Conservation (phyloP, 2,888 invertebrate genomes). For the Lasioglossum leucozonium region DNA sequence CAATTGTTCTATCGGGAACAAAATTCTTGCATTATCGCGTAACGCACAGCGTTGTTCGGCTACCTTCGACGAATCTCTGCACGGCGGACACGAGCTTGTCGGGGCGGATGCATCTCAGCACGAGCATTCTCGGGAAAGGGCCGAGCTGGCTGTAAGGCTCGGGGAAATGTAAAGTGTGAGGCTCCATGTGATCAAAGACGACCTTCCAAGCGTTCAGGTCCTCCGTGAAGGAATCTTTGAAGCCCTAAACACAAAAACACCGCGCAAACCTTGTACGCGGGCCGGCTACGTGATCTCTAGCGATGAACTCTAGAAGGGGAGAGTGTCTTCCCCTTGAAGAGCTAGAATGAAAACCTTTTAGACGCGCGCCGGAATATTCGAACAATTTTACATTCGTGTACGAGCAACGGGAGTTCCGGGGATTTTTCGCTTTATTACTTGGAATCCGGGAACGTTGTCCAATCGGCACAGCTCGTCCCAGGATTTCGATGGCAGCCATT, state of each 20-base stretch:
- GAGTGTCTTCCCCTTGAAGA: not conserved
- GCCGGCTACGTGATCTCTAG: not conserved
- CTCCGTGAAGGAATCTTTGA: slow-evolving; percentile 88
- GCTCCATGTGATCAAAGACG: slow-evolving; percentile 91
- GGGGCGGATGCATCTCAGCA: slow-evolving; percentile 92
- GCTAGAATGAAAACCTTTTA: not conserved
- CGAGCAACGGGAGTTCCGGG: not conserved
- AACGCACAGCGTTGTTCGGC: not conserved
- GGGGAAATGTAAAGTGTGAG: slow-evolving; percentile 91
- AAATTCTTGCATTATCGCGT: not conserved
- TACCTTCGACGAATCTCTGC: slow-evolving; percentile 89
- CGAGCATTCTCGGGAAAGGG: slow-evolving; percentile 91
- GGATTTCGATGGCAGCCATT: slow-evolving; percentile 90
- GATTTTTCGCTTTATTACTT: slow-evolving; percentile 65
- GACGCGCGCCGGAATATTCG: not conserved
- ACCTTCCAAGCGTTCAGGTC: slow-evolving; percentile 89
- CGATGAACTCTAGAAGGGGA: not conserved
- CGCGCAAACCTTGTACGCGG: not conserved
- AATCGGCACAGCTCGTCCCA: slow-evolving; percentile 93
- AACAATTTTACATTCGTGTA: not conserved
- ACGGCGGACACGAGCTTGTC: slow-evolving; percentile 95
- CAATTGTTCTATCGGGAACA: slow-evolving; percentile 87
- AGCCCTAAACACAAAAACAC: slow-evolving; percentile 84
- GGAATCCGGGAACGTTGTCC: slow-evolving; percentile 86
- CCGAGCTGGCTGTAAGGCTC: slow-evolving; percentile 89